phyloP scores from a whole-genome alignment of 53 echinoderm and acorn worm genomes.

The Temnopleurus reevesii region DNA sequence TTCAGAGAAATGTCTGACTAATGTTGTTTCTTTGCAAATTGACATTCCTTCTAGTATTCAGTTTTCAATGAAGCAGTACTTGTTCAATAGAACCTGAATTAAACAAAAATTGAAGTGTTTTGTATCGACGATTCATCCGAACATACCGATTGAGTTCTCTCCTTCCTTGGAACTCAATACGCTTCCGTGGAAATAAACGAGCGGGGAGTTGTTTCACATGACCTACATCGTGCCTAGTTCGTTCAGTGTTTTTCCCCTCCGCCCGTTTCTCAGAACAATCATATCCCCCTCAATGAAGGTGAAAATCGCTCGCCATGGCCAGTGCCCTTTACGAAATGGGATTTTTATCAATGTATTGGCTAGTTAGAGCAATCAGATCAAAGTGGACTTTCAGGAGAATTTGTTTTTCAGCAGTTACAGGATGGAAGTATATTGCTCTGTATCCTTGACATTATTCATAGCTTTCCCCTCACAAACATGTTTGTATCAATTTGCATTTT shows the following conservation, averaged over 20 bases:
- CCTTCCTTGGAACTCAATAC: neutral
- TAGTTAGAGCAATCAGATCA: neutral
- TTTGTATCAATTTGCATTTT: neutral
- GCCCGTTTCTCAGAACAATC: slow-evolving; percentile 27
- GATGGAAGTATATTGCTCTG: neutral
- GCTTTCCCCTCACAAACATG: neutral
- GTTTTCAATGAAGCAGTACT: too few species aligned
- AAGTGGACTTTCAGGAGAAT: slow-evolving; percentile 24
- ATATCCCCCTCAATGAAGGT: neutral
- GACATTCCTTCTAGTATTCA: too few species aligned
- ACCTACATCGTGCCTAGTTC: slow-evolving; percentile 42
- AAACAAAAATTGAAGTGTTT: slow-evolving; percentile 6
- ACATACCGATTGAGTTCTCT: neutral
- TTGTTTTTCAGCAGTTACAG: neutral
- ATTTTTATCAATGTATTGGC: neutral
- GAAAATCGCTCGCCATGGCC: neutral
- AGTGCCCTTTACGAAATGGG: neutral
- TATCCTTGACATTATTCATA: neutral
- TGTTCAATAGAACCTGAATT: neutral
- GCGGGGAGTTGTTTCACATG: slow-evolving; percentile 12
- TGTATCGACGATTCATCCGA: neutral
- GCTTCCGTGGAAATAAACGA: slow-evolving; percentile 20
- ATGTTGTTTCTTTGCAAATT: too few species aligned
- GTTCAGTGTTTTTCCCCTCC: neutral
- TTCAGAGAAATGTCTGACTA: too few species aligned